Evolutionary conservation across 2,113 vertebrate genomes (phyloP).

Genomic region (Butorides virescens): DNA sequence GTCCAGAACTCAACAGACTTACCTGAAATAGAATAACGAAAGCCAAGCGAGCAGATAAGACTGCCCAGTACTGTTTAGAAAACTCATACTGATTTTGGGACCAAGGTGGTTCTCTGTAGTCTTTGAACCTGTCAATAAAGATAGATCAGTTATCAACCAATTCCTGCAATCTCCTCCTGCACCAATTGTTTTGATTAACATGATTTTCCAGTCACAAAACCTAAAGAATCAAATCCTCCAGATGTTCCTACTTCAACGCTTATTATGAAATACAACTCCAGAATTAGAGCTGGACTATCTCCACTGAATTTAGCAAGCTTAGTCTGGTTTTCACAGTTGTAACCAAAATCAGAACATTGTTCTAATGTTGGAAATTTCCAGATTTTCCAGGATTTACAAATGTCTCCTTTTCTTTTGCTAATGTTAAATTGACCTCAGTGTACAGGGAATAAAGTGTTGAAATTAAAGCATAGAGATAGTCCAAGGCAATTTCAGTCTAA

Average conservation of each 20-base stretch:
- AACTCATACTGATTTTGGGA: constrained; percentile 87
- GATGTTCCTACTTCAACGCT: background rate
- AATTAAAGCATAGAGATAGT: background rate
- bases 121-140: constrained; percentile 86
- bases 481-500: background rate
- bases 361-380: background rate
- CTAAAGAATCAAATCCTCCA: background rate
- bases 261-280: background rate
- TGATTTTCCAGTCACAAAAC: background rate
- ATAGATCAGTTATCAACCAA: background rate
- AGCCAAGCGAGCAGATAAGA: constrained; percentile 90
- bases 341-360: background rate
- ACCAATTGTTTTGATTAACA: background rate
- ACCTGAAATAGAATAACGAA: constrained; percentile 99
- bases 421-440: background rate
- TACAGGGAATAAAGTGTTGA: background rate
- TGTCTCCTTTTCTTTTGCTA: background rate
- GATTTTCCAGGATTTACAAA: background rate
- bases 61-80: constrained; percentile 95
- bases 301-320: background rate
- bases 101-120: constrained; percentile 97
- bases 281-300: constrained; percentile 4
- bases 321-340: background rate
- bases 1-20: background rate
- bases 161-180: background rate